Base-by-base conservation (phyloP, 2,797 vertebrate genomes). In the Falco novaeseelandiae region DNA sequence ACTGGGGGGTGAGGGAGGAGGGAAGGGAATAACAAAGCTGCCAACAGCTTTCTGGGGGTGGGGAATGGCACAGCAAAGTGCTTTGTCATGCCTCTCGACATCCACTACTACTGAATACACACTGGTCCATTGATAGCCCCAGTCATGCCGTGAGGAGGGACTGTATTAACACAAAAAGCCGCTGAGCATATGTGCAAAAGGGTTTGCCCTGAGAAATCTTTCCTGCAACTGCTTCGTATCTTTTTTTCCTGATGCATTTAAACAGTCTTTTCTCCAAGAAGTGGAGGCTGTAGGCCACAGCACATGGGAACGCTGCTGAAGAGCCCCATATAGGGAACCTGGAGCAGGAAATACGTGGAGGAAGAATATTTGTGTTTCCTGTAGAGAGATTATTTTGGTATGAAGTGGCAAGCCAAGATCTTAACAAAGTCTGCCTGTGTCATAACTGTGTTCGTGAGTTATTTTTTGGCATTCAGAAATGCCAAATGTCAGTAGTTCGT, bases 21-120 rank as follows among this genome's bases (percentile, higher is more conserved):
- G 83, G 90, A 88, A 84, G 79, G 85, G 85, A 86, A 87, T 82
- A 94, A 97, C 91, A 87, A 87, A 89, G 88, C 96, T 94, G 77
- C 95, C 96, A 91, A 76, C 95, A 95, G 92, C 82, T 96, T 94
- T 96, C 63, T 83, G 84, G 95, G 85, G 81, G 91, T 94, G 93
- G 90, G 91, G 89, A 90, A 52, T 23, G 1, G 79, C 79, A 76
- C 79, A 89, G 81, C 61, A 78, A 91, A 97, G 91, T 92, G 55
- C 93, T 98, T 83, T 91, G 91, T 97, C 90, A 94, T 90, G 70
- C 59, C 58, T 79, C 87, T 94, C 34, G 9, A 91, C 95, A 79
- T 90, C 79, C 61, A 84, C 94, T 91, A 93, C 95, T 94, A 78
- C 93, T 49, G 83, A 88, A 34, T 80, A 87, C 94, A 94, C 89